phyloP scores from a whole-genome alignment of 2,888 invertebrate genomes.

The Sthenelais limicola region DNA sequence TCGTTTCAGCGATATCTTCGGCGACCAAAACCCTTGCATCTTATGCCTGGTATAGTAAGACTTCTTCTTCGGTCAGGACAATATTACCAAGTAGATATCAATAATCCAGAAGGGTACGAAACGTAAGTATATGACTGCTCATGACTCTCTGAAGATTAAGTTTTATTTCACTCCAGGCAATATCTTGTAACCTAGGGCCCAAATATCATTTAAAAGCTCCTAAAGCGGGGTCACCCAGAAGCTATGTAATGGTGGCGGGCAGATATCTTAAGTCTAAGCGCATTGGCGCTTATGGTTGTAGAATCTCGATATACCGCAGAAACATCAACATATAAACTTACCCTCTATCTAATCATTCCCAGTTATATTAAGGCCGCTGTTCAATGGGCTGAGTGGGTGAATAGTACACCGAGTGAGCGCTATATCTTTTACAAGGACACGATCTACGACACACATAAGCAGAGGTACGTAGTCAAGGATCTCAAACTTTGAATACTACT shows the following conservation, averaged over 20 bases:
- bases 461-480: constrained; percentile 43
- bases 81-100: constrained; percentile 38
- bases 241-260: no score
- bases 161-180: no score
- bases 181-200: no score
- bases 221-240: no score
- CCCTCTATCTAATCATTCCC: no score
- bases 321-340: no score
- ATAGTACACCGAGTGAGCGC: constrained; percentile 60
- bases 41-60: constrained; percentile 14
- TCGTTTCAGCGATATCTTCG: constrained; percentile 11
- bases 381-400: constrained; percentile 68
- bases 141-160: no score
- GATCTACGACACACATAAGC: constrained; percentile 39
- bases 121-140: constrained; percentile 32
- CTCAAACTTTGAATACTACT: neutral
- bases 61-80: constrained; percentile 43
- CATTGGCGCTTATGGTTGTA: no score
- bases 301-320: no score
- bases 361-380: constrained; percentile 63
- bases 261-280: no score
- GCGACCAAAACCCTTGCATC: constrained; percentile 4
- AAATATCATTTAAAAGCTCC: no score
- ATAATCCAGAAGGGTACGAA: constrained; percentile 33
- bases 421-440: constrained; percentile 58